Base-by-base conservation (phyloP, 2,797 vertebrate genomes). In the Onychomys torridus region DNA sequence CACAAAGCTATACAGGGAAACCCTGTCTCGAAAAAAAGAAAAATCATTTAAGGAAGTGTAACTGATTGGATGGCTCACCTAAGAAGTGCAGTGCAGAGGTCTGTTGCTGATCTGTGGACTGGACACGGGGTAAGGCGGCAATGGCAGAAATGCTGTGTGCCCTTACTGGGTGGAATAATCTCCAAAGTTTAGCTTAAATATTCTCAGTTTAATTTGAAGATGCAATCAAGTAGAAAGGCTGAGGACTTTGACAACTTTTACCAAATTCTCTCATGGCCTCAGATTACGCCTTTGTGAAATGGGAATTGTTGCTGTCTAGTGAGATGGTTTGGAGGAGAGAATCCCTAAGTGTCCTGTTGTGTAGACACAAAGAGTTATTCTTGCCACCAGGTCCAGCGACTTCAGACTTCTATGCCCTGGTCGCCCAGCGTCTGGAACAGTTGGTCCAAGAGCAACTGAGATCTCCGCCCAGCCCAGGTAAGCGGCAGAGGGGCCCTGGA, bases 391-490 rank as follows among this genome's bases (percentile, higher is more conserved):
- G 95, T 59, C 95, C 97, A 73, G 92, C 94, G 6, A 87, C 97
- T 78, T 86, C 97, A 27, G 98, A 98, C 57, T 98, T 98, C 93
- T 98, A 98, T 85, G 88, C 90, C 7, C 91, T 98, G 85, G 98
- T 98, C 75, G 98, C 98, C 34, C 96, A 97, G 94, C 95, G 98
- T 49, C 95, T 98, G 61, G 98, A 98, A 78, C 93, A 91, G 46
- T 91, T 98, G 71, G 96, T 98, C 13, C 94, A 98, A 19, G 97
- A 98, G 71, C 98, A 97, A 40, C 75, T 98, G 43, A 96, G 78
- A 59, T 97, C 94, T 93, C 98, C 95, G 4, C 96, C 96, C 9
- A 95, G 82, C 86, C 90, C 97, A 89, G 86, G 91, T 97, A 32
- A 95, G 84, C 40, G 57, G 3, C 75, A 52, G 34, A 94, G 61